phyloP scores from a whole-genome alignment of 1,140 invertebrate genomes.

The Calycopis cecrops region DNA sequence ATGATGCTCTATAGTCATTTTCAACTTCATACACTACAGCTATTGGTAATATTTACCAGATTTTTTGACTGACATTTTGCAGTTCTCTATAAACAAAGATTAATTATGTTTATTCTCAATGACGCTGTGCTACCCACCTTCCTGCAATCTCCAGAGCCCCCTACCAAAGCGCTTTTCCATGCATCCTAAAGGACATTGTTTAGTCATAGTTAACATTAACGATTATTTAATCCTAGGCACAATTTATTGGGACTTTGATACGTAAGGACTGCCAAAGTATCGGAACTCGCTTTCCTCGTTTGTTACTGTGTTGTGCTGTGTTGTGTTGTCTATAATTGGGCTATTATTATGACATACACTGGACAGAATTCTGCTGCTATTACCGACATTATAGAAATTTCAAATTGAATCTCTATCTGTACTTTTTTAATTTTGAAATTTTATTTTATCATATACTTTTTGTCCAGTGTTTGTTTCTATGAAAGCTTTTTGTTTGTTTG shows the following conservation, averaged over 20 bases:
- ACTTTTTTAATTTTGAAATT: constrained; percentile 1
- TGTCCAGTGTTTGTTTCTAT: constrained; percentile 5
- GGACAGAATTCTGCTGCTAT: background rate
- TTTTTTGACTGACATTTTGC: no score
- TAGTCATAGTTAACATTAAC: constrained; percentile 1
- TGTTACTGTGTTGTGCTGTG: background rate
- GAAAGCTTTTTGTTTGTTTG: constrained; percentile 6
- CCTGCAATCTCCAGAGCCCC: background rate
- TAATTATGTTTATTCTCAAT: background rate
- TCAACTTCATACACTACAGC: no score
- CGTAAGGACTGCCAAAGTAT: background rate
- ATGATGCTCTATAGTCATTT: no score
- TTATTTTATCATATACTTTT: background rate
- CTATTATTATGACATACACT: background rate
- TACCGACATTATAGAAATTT: background rate
- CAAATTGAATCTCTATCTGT: background rate
- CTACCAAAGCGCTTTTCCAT: constrained; percentile 11
- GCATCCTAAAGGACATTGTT: background rate
- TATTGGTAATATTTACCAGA: no score
- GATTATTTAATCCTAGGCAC: constrained; percentile 1
- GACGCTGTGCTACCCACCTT: constrained; percentile 1
- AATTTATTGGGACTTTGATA: background rate
- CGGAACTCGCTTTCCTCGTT: constrained; percentile 1
- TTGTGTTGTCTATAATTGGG: constrained; percentile 2
- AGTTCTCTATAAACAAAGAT: no score